These are phyloP conservation scores for Ariolimax columbianus DNA, from an alignment of 2,888 invertebrate species.

Conservation along the genomic window DNA sequence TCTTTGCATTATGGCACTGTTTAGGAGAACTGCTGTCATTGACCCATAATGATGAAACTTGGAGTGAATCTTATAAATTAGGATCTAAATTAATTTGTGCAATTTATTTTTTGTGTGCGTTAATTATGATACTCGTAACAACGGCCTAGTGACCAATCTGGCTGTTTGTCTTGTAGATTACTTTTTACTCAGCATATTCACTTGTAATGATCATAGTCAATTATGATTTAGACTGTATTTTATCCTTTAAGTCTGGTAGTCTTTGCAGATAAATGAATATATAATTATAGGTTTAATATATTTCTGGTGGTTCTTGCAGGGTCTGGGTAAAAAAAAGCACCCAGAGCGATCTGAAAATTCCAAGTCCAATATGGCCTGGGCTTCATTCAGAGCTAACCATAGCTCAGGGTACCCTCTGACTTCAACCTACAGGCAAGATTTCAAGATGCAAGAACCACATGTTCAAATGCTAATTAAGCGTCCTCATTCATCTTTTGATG, in stretches of 20 bases:
- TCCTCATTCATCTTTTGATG: constrained; percentile 73
- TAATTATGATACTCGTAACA: no score
- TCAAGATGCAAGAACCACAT: constrained; percentile 45
- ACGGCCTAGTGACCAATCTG: no score
- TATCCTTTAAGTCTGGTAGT: not conserved
- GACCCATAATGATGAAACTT: no score
- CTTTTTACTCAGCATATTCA: no score
- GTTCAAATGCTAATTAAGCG: constrained; percentile 66
- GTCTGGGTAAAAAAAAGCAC: constrained; percentile 70
- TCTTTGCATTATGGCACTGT: no score
- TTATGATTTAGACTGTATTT: no score
- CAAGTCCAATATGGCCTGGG: constrained; percentile 72
- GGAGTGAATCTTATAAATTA: no score
- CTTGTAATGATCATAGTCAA: no score
- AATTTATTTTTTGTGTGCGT: no score
- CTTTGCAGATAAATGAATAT: not conserved
- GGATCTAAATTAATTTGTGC: no score
- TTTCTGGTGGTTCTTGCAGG: constrained; percentile 57
- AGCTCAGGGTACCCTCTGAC: constrained; percentile 62
- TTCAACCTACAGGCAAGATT: constrained; percentile 72
- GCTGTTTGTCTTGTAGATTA: no score
- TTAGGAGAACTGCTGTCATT: no score
- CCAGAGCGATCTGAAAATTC: constrained; percentile 65
- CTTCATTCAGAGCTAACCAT: constrained; percentile 67
- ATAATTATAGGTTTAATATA: not conserved